Conservation (phyloP, 1,140 invertebrate species). For the Macrobrachium rosenbergii region DNA sequence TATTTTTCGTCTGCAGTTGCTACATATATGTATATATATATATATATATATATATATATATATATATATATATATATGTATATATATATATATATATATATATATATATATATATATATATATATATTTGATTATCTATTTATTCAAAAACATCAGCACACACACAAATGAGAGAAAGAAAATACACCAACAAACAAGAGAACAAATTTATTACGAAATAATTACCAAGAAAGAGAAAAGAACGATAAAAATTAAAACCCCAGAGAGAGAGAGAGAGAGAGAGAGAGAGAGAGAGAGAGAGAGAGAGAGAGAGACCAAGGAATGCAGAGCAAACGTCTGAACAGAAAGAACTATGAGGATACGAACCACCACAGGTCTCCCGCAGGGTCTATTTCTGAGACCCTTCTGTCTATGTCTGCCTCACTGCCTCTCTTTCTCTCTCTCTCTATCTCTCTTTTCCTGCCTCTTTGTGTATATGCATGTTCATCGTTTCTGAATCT, state of each 20-base stretch:
- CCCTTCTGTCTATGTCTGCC: not conserved
- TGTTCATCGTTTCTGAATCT: not conserved
- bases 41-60: slow-evolving; percentile 32
- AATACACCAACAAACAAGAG: too few relatives aligned
- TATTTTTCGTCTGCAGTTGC: too few relatives aligned
- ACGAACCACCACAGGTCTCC: not conserved
- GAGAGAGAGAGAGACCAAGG: not conserved
- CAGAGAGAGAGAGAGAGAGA: slow-evolving; percentile 13
- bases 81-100: slow-evolving; percentile 47
- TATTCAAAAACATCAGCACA: slow-evolving; percentile 1
- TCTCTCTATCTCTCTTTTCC: not conserved
- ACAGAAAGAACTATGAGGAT: too few relatives aligned
- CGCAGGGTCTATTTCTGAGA: not conserved
- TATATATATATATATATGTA: slow-evolving; percentile 44
- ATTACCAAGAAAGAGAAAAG: too few relatives aligned
- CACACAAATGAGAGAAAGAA: not conserved
- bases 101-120: slow-evolving; percentile 19
- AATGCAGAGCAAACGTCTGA: not conserved
- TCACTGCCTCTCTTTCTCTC: slow-evolving; percentile 6
- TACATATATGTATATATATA: slow-evolving; percentile 7
- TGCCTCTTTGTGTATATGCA: not conserved
- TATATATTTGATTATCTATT: not conserved
- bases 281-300: slow-evolving; percentile 3
- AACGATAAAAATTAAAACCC: not conserved
- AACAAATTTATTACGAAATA: not conserved